phyloP scores from a whole-genome alignment of 2,888 invertebrate species.

The Tiliacea citrago region DNA sequence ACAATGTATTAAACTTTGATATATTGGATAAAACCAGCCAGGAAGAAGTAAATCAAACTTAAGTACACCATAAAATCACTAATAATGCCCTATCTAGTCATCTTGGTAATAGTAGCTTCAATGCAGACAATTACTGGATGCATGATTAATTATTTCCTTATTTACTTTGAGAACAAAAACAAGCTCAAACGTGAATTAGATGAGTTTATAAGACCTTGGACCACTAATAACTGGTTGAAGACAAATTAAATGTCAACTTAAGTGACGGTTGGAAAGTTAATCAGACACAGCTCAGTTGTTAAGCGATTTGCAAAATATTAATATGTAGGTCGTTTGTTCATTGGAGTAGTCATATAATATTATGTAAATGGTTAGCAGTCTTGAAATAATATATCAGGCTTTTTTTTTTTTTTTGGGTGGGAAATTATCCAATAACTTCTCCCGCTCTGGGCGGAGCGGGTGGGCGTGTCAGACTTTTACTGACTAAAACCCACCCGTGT shows the following conservation, averaged over 20 bases:
- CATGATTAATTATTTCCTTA: constrained; percentile 71
- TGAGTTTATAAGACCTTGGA: constrained; percentile 57
- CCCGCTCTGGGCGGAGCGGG: too few species aligned
- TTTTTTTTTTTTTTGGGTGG: too few species aligned
- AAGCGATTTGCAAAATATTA: constrained; percentile 24
- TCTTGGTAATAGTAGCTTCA: constrained; percentile 62
- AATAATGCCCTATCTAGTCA: constrained; percentile 61
- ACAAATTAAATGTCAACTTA: constrained; percentile 62
- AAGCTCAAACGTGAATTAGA: constrained; percentile 61
- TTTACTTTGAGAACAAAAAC: constrained; percentile 67
- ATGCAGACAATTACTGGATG: constrained; percentile 65
- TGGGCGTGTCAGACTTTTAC: too few species aligned
- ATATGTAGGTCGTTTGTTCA: neutral
- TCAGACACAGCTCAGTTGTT: constrained; percentile 6
- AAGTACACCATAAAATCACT: constrained; percentile 68
- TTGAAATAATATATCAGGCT: neutral
- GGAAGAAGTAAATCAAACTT: constrained; percentile 68
- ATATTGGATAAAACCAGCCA: constrained; percentile 56
- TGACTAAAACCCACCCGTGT: too few species aligned
- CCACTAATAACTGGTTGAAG: constrained; percentile 62
- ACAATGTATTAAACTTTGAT: constrained; percentile 59
- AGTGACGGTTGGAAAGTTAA: constrained; percentile 41
- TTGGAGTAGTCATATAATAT: neutral
- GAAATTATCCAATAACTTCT: too few species aligned
- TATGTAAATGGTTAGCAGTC: neutral